Base-by-base conservation (phyloP, 2,797 vertebrate genomes). In the Catostomus latipinnis region DNA sequence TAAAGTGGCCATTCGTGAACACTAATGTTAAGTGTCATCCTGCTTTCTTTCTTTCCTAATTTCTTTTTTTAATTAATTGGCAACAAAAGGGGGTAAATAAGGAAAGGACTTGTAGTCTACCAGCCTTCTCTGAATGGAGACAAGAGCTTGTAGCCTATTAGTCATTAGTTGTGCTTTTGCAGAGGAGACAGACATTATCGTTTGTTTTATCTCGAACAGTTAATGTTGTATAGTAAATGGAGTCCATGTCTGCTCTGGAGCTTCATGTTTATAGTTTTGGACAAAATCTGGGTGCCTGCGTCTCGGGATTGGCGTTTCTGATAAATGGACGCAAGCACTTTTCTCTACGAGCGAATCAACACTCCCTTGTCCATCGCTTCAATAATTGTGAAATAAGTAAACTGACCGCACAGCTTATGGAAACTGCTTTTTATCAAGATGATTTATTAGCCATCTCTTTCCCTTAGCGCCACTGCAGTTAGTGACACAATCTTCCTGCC, bases 111-210 rank as follows among this genome's bases (percentile, higher is more conserved):
- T n/a, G 14, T 56, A 1, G 34, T 4, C 34, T 34, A 4, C 57
- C n/a, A n/a, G n/a, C n/a, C 74, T 74, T 62, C 54, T 68, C 91
- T 83, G 88, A 90, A 90, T 91, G 92, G 94, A 93, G 93, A 94
- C 93, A 92, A 94, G 94, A 95, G 93, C 93, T 91, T 93, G 93
- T 94, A 34, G 34, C 34, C 34, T 34, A 94, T 96, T 97, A 98
- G 57, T 78, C 83, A 76, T 78, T 65, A 73, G 18, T 58, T 8
- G 96, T 95, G 96, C 95, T 88, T 89, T 93, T 92, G 95, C 96
- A 97, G 96, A 92, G 95, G 95, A 98, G 96, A 97, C 96, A 96
- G 96, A 95, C 96, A 93, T 98, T 97, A 98, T 98, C 97, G 94
- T 94, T 92, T 90, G 94, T 96, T 97, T 97, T 96, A 98, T 99